phyloP scores from a whole-genome alignment of 2,113 vertebrate species.

The Cichladusa arquata region DNA sequence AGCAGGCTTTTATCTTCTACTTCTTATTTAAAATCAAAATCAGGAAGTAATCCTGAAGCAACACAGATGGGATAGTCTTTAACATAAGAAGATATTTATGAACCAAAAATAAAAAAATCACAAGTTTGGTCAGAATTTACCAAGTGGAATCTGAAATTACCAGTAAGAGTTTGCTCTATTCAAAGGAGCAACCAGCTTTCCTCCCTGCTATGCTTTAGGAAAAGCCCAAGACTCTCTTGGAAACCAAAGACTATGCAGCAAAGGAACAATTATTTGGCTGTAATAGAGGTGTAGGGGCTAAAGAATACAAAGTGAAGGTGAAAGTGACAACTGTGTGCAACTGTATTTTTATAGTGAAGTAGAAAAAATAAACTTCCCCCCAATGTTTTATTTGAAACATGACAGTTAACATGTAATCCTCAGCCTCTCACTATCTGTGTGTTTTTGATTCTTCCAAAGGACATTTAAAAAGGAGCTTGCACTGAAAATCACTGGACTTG shows the following conservation, averaged over 20 bases:
- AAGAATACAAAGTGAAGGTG: background rate
- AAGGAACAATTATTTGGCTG: background rate
- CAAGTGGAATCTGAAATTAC: background rate
- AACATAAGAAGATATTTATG: background rate
- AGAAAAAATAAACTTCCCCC: background rate
- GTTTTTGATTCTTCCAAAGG: background rate
- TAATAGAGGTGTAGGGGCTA: background rate
- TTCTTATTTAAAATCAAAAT: background rate
- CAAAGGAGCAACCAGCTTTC: background rate
- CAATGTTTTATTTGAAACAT: background rate
- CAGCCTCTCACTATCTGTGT: background rate
- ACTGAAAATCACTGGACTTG: background rate
- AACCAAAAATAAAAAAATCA: background rate
- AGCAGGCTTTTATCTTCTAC: background rate
- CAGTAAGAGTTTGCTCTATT: background rate
- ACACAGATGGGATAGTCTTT: background rate
- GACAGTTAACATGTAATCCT: background rate
- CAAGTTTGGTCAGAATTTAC: background rate
- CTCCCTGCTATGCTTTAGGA: background rate
- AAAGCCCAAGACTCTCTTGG: background rate
- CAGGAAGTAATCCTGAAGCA: background rate
- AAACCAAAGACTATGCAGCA: background rate
- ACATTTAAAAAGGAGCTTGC: background rate
- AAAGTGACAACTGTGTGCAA: background rate
- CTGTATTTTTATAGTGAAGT: background rate